phyloP scores from a whole-genome alignment of 2,888 invertebrate genomes.

The Apamea sordens region DNA sequence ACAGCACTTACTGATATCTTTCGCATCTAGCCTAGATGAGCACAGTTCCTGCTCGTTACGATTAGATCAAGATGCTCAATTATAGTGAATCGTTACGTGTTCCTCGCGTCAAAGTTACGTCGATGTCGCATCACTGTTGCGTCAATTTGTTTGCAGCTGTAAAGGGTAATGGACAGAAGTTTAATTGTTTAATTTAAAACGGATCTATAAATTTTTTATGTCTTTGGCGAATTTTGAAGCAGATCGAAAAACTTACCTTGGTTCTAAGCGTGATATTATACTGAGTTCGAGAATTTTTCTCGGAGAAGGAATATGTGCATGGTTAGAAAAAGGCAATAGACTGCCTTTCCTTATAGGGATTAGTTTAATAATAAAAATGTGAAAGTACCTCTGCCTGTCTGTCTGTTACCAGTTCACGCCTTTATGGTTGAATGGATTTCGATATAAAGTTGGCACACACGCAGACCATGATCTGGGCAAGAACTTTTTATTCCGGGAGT shows the following conservation, averaged over 20 bases:
- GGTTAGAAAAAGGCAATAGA: not conserved
- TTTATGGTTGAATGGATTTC: no score
- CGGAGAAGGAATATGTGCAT: not conserved
- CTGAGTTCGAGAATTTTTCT: not conserved
- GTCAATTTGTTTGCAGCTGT: slow-evolving; percentile 21
- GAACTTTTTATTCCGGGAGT: not conserved
- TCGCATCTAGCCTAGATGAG: slow-evolving; percentile 41
- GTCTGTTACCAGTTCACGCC: no score
- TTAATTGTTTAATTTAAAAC: not conserved
- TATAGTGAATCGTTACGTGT: slow-evolving; percentile 48
- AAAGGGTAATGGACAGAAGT: slow-evolving; percentile 21
- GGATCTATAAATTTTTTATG: not conserved
- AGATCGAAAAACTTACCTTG: not conserved
- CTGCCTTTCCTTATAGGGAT: not conserved
- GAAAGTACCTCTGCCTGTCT: not conserved
- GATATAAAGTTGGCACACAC: no score
- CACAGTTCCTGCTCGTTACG: slow-evolving; percentile 53
- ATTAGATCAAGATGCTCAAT: slow-evolving; percentile 55
- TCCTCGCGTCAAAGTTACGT: slow-evolving; percentile 59
- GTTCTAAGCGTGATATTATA: no score
- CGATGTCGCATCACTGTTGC: slow-evolving; percentile 55
- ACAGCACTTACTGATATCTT: slow-evolving; percentile 1
- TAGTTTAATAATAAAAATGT: not conserved
- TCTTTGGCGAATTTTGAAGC: not conserved
- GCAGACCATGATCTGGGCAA: not conserved